These are phyloP conservation scores for Eurosta solidaginis DNA, from an alignment of 1,140 invertebrate genomes.

Conservation along the genomic window DNA sequence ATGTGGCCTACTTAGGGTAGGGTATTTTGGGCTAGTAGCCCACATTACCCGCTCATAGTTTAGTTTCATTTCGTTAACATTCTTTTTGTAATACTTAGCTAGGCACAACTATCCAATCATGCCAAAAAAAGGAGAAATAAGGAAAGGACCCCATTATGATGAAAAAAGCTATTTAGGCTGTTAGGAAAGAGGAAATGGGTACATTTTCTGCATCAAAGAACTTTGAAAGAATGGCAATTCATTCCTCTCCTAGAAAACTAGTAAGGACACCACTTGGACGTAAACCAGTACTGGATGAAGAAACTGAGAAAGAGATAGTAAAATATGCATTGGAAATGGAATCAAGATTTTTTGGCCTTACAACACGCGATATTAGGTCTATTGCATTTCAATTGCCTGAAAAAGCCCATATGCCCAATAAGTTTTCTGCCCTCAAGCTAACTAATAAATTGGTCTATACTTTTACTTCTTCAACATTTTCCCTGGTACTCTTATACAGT, in stretches of 20 bases:
- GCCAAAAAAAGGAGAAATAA: background rate
- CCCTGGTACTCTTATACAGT: too few species aligned
- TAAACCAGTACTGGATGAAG: constrained; percentile 39
- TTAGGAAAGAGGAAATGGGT: background rate
- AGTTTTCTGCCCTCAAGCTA: constrained; percentile 36
- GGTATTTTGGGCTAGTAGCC: background rate
- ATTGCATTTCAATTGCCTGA: constrained; percentile 44
- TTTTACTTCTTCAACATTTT: too few species aligned
- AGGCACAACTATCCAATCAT: background rate
- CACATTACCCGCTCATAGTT: background rate
- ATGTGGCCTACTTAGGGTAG: background rate
- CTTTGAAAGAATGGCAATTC: background rate
- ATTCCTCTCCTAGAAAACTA: background rate
- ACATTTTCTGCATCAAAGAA: background rate
- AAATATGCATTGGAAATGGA: constrained; percentile 43
- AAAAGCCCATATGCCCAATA: constrained; percentile 41
- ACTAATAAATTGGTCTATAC: too few species aligned
- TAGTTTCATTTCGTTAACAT: background rate
- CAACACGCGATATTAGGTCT: constrained; percentile 35
- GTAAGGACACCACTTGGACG: constrained; percentile 14
- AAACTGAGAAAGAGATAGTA: constrained; percentile 38
- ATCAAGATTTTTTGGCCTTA: constrained; percentile 40
- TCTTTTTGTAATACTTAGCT: background rate
- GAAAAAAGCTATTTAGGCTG: background rate
- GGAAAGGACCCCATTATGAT: background rate